Conservation (phyloP, 2,113 vertebrate species). For the Rhombomys opimus region DNA sequence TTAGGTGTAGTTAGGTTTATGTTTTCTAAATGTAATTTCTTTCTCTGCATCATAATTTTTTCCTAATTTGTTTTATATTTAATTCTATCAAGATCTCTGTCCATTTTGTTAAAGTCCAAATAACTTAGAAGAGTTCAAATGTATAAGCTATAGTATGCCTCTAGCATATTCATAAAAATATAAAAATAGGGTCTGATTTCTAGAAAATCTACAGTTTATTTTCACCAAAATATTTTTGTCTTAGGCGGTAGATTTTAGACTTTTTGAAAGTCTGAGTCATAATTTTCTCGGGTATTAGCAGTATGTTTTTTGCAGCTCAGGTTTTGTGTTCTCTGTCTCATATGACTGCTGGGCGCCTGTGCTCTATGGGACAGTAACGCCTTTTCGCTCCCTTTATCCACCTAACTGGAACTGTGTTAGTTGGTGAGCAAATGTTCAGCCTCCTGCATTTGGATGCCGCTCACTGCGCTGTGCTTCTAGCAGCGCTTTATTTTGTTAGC, state of each 20-base stretch:
- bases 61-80: constrained; percentile 52
- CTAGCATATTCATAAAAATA: constrained; percentile 7
- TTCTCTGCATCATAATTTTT: neutral
- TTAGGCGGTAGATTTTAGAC: neutral
- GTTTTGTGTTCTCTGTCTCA: neutral
- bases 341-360: neutral
- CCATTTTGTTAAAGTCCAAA: constrained; percentile 27
- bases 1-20: constrained; percentile 41
- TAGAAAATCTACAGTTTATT: constrained; percentile 12
- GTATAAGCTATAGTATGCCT: constrained; percentile 13
- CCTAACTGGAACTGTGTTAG: constrained; percentile 12
- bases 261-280: constrained; percentile 36
- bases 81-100: neutral
- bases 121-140: constrained; percentile 47
- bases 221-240: constrained; percentile 22
- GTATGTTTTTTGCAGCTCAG: neutral
- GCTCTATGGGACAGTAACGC: neutral
- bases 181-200: constrained; percentile 32
- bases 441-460: neutral
- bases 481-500: neutral
- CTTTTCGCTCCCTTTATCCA: neutral
- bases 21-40: neutral
- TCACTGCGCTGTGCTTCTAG: neutral
- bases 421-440: neutral
- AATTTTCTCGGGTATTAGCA: neutral